These are phyloP conservation scores for Phrixothrix hirtus DNA, from an alignment of 2,888 invertebrate species.

Conservation along the genomic window DNA sequence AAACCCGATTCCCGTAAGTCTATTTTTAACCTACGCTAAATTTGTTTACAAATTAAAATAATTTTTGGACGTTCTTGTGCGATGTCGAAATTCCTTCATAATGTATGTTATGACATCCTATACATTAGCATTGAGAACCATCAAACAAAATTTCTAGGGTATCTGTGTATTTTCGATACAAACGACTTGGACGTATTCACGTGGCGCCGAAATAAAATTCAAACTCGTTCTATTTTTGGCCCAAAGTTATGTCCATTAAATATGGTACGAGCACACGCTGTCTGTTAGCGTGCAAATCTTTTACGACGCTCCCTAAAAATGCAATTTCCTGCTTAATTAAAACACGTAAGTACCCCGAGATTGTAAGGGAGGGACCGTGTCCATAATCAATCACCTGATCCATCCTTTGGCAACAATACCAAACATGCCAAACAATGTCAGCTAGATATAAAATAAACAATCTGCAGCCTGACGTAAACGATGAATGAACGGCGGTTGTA, in stretches of 20 bases:
- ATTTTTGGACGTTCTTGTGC: not conserved
- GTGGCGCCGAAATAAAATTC: constrained; percentile 29
- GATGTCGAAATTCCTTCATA: not conserved
- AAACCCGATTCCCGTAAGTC: not conserved
- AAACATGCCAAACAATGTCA: constrained; percentile 28
- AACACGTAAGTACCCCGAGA: no score
- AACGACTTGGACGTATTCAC: constrained; percentile 14
- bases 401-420: constrained; percentile 8
- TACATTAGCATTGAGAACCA: not conserved
- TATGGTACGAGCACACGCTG: constrained; percentile 20
- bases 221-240: constrained; percentile 20
- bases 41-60: not conserved
- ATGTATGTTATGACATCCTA: not conserved
- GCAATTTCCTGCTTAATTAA: no score
- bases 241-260: constrained; percentile 18
- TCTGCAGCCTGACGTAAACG: constrained; percentile 33
- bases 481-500: constrained; percentile 32
- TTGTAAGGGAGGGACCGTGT: no score
- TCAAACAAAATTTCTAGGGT: not conserved
- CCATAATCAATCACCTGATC: no score
- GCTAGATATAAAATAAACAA: constrained; percentile 29
- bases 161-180: constrained; percentile 14
- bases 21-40: not conserved
- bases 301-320: no score
- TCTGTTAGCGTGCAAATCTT: constrained; percentile 9